Base-by-base conservation (phyloP, 92 coral and sea anemone species). In the Diadumene lineata region DNA sequence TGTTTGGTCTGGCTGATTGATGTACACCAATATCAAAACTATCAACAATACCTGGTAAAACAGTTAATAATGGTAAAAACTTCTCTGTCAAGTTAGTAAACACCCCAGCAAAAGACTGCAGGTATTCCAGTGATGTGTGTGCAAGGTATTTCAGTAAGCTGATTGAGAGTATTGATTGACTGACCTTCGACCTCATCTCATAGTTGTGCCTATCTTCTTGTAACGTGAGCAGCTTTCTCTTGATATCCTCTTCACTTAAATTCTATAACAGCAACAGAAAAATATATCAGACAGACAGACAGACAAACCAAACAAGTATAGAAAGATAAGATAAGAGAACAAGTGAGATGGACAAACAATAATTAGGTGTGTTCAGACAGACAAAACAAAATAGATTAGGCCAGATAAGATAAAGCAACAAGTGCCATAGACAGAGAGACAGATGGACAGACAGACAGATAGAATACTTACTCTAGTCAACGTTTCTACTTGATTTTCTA, bases 131-230 rank as follows among this genome's bases (percentile, higher is more conserved):
- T 33, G 32, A 56, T 56, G 64, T 66, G 56, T 34, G n/a, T n/a
- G 19, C 8, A 16, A 60, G 38, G 48, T 60, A 17, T 31, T 50
- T 58, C 18, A 66, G 43, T 64, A 50, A 34, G 60, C 19, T 16
- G 27, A 23, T 51, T 22, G 69, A 24, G 50, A 6, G 56, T 11
- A 58, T 58, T 58, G 64, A 32, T 58, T 38, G 1, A 27, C 87
- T 1, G 72, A 94, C 98, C 86, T 94, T 94, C 68, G 98, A 88
- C 67, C 87, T 90, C 98, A 94, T 94, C 76, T 94, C 98, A 79
- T 94, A 94, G 60, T 68, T 85, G 51, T 94, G 97, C 68, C 93
- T 91, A 55, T 94, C 98, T 22, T 92, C 98, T 21, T 94, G 98
- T 18, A 94, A 81, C 38, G 69, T 85, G 23, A 89, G 76, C 4